Base-by-base conservation (phyloP, 2,797 vertebrate species). In the Peromyscus nudipes region DNA sequence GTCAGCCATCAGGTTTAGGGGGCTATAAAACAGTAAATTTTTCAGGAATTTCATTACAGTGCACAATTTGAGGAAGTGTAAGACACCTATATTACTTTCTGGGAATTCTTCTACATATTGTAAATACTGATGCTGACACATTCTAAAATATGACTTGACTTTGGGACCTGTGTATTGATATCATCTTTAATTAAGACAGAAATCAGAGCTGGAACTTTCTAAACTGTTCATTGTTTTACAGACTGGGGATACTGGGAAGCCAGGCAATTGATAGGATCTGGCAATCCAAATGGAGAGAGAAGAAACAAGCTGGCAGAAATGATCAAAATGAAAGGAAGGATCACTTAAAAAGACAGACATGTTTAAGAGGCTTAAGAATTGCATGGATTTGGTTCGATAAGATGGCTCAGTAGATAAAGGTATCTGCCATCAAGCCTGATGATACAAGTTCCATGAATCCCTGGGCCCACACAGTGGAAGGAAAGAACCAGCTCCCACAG, bases 11-110 rank as follows among this genome's bases (percentile, higher is more conserved):
- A 69, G 69, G 69, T 89, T 84, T 40, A 40, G 31, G 49, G 37
- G 29, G 46, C 82, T 64, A 73, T 73, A 89, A 40, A 10, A n/a
- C 4, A 52, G 9, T 89, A 67, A 52, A 21, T 64, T 92, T 86
- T 95, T 93, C 14, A 83, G 21, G 43, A 91, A 93, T 86, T 96
- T 96, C 34, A 83, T 67, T 62, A 40, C 46, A 81, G 94, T 88
- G 55, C 6, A 46, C 34, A 19, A 40, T 73, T 31, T 89, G 40
- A 86, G 88, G 31, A 95, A 94, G 65, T 81, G 49, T 8, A 64
- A 52, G 94, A 75, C 57, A 89, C 12, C 55, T 88, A 37, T 16
- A 88, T n/a, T 93, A 25, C 91, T 62, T 85, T 85, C 23, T 46
- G 73, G 29, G 40, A 92, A 81, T 16, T 52, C 57, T 95, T 87